Conservation (phyloP, 1,140 invertebrate species). For the Copidosoma floridanum region DNA sequence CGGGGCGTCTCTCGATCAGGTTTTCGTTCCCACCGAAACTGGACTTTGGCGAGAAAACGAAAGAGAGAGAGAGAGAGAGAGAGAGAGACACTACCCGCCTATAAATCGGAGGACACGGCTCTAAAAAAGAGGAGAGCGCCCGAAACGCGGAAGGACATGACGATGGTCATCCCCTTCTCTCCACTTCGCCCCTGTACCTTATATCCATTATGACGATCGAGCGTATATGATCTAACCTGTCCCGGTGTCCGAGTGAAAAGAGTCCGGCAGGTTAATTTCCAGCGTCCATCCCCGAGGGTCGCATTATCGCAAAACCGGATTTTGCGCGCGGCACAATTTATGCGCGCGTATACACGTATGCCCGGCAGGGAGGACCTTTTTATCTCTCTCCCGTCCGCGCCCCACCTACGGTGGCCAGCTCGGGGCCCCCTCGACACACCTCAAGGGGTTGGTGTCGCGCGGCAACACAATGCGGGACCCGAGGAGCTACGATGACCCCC, state of each 20-base stretch:
- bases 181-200: no score
- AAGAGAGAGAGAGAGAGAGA: no score
- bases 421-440: no score
- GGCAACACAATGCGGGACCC: neutral
- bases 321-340: slow-evolving; percentile 7
- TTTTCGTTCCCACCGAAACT: slow-evolving; percentile 55
- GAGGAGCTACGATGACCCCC: slow-evolving; percentile 17
- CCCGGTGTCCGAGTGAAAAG: no score
- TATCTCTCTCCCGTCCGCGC: neutral
- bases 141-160: slow-evolving; percentile 35
- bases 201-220: no score
- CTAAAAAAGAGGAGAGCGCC: slow-evolving; percentile 27
- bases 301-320: slow-evolving; percentile 32
- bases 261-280: slow-evolving; percentile 23
- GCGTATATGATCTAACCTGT: no score
- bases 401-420: neutral
- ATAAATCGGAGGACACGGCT: no score
- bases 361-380: neutral
- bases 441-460: neutral
- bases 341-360: neutral
- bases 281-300: slow-evolving; percentile 10
- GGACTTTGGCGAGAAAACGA: slow-evolving; percentile 28
- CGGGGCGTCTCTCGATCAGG: slow-evolving; percentile 38
- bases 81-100: no score
- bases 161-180: slow-evolving; percentile 49